phyloP scores from a whole-genome alignment of 64 coral and sea anemone species.

The Actinia tenebrosa region DNA sequence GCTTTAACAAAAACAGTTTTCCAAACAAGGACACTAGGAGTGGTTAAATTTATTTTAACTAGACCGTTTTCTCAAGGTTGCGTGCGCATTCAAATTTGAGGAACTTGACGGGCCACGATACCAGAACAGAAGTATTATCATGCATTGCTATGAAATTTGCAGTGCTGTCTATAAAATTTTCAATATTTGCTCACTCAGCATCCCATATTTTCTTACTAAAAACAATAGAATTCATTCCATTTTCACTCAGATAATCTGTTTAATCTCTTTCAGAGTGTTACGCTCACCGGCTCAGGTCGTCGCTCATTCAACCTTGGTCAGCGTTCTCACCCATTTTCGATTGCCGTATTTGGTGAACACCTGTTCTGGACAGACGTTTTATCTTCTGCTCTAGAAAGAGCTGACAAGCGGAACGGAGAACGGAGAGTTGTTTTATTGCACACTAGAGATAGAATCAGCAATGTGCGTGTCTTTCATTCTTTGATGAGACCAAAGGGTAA shows the following conservation, averaged over 20 bases:
- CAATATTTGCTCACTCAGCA: too few species aligned
- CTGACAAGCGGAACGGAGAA: conserved; percentile 16
- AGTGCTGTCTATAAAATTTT: too few species aligned
- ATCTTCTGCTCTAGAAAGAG: not conserved
- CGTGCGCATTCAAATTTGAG: too few species aligned
- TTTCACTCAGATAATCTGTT: not conserved
- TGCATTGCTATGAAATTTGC: too few species aligned
- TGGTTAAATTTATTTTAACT: too few species aligned
- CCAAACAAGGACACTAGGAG: too few species aligned
- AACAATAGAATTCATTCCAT: too few species aligned
- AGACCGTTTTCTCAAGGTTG: too few species aligned
- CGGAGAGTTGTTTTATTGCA: not conserved
- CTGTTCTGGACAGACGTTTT: conserved; percentile 12
- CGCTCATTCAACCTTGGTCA: conserved; percentile 15
- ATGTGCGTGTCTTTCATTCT: not conserved
- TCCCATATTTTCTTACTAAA: too few species aligned
- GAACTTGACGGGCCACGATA: too few species aligned
- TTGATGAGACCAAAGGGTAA: not conserved
- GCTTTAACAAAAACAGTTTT: too few species aligned
- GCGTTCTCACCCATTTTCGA: conserved; percentile 25
- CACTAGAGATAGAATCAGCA: not conserved
- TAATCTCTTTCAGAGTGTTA: not conserved
- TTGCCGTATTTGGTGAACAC: conserved; percentile 20
- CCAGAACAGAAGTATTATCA: too few species aligned
- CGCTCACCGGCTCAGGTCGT: not conserved